Conservation (phyloP, 1,140 invertebrate genomes). For the Habropoda laboriosa region DNA sequence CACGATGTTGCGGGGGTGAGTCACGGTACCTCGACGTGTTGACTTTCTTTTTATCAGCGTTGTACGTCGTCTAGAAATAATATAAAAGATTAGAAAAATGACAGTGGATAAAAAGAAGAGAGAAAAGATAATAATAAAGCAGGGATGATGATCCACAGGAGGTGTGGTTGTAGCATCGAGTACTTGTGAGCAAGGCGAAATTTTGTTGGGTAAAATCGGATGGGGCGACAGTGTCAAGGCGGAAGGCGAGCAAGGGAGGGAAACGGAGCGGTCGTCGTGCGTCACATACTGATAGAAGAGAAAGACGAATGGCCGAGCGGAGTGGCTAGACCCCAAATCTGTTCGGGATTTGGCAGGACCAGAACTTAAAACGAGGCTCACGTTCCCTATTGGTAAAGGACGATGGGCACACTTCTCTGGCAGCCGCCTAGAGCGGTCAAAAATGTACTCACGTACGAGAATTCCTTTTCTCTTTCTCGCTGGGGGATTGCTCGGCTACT, state of each 20-base stretch:
- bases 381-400: conserved; percentile 72
- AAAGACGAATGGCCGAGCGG: conserved; percentile 62
- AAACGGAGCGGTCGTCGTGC: conserved; percentile 55
- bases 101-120: not conserved
- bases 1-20: too few relatives aligned
- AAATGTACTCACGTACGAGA: conserved; percentile 70
- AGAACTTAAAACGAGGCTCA: conserved; percentile 75
- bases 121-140: rapidly evolving
- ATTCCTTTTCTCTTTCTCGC: conserved; percentile 60
- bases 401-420: conserved; percentile 60
- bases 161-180: too few relatives aligned
- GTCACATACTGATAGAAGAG: conserved; percentile 66
- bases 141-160: too few relatives aligned
- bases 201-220: conserved; percentile 1
- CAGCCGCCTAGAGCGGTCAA: conserved; percentile 27
- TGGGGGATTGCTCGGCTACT: conserved; percentile 65
- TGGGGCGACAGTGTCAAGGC: not conserved
- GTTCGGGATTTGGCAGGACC: conserved; percentile 73
- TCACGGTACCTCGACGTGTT: too few relatives aligned
- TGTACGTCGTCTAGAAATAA: too few relatives aligned
- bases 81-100: too few relatives aligned
- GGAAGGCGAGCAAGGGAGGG: not conserved
- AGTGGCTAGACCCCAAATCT: conserved; percentile 72
- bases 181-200: not conserved
- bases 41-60: too few relatives aligned